Percentiles rank a stretch among this genome's conserved stretches.
These are phyloP conservation scores for Brenthis hecate DNA, from an alignment of 2,888 invertebrate genomes.

Conservation along the genomic window DNA sequence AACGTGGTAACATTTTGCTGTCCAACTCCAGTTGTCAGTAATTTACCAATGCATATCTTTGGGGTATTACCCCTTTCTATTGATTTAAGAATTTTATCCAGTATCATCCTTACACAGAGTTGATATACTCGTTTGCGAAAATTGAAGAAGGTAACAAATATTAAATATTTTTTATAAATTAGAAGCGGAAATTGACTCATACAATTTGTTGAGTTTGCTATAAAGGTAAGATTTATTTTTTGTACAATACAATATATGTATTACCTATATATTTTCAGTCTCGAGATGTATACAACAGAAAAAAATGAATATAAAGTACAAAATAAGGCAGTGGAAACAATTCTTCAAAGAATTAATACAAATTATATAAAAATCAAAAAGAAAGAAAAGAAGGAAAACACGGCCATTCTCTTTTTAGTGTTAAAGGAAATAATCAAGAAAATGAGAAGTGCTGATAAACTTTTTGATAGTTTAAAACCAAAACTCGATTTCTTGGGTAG, in stretches of 20 bases:
- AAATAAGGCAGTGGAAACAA: conserved; percentile 49
- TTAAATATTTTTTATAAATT: no score
- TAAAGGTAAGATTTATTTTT: no score
- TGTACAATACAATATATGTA: neutral
- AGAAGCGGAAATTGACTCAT: no score
- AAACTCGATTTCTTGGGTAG: conserved; percentile 62
- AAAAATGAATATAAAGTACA: conserved; percentile 31
- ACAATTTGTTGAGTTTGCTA: no score
- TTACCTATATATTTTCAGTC: conserved; percentile 19
- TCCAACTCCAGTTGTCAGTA: no score
- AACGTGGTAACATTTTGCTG: no score
- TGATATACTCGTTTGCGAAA: no score
- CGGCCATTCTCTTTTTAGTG: conserved; percentile 52
- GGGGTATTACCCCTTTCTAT: no score
- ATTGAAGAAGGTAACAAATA: no score
- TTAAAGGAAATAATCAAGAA: conserved; percentile 50
- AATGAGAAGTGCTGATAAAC: conserved; percentile 52
- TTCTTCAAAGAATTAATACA: conserved; percentile 53
- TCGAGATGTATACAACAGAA: neutral
- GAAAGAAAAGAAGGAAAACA: conserved; percentile 53
- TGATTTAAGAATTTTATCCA: no score
- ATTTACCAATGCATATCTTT: no score
- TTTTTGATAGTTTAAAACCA: conserved; percentile 59
- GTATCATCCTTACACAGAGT: no score
- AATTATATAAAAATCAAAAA: conserved; percentile 53